phyloP scores from a whole-genome alignment of 2,888 invertebrate species.

The Trissolcus brochymenae region DNA sequence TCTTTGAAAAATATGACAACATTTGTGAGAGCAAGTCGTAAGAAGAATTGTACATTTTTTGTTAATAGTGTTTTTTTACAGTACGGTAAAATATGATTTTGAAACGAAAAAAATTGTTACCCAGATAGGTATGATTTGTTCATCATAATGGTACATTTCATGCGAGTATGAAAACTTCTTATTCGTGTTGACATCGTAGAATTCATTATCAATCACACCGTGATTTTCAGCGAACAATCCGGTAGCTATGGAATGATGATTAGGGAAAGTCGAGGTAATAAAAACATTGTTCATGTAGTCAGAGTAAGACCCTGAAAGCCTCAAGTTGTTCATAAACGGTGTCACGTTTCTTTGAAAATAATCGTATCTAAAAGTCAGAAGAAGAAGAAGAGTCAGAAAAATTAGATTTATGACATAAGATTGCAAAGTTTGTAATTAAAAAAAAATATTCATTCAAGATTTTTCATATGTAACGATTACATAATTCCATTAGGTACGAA shows the following conservation, averaged over 20 bases:
- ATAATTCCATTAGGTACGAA: neutral
- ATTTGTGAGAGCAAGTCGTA: too few species aligned
- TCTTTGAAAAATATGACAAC: slow-evolving; percentile 70
- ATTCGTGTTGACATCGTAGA: slow-evolving; percentile 78
- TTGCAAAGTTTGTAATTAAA: neutral
- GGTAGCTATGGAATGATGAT: slow-evolving; percentile 85
- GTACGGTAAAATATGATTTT: neutral
- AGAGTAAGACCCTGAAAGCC: slow-evolving; percentile 79
- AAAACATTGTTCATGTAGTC: slow-evolving; percentile 81
- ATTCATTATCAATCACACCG: slow-evolving; percentile 82
- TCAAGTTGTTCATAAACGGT: slow-evolving; percentile 79
- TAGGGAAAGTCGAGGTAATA: slow-evolving; percentile 85
- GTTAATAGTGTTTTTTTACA: too few species aligned
- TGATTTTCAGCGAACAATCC: slow-evolving; percentile 83
- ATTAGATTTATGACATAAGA: neutral
- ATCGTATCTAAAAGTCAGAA: slow-evolving; percentile 77
- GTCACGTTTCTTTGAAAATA: slow-evolving; percentile 80
- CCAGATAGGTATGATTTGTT: slow-evolving; percentile 80
- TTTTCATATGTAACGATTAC: neutral
- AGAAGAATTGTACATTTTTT: neutral
- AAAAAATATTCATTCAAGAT: neutral
- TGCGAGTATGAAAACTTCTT: slow-evolving; percentile 69
- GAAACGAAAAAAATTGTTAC: slow-evolving; percentile 66
- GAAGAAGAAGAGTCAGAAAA: neutral
- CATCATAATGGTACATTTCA: slow-evolving; percentile 79